phyloP scores from a whole-genome alignment of 1,140 invertebrate species.

The Chionoecetes opilio region DNA sequence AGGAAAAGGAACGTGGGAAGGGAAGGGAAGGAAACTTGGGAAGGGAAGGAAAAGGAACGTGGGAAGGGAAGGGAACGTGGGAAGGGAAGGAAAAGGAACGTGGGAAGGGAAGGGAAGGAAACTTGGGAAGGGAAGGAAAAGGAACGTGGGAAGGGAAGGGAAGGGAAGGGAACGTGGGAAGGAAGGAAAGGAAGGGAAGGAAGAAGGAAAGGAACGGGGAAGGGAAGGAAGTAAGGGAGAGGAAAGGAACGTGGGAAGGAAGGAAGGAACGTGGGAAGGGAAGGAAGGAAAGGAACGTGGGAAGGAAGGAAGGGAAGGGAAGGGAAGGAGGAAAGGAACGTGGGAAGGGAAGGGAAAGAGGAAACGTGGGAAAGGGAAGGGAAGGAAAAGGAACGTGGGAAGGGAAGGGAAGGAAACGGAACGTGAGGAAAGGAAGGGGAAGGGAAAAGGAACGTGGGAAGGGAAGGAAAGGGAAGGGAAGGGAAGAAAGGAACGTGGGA shows the following conservation, averaged over 20 bases:
- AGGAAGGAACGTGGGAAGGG: no score
- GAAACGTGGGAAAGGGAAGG: neutral
- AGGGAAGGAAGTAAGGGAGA: neutral
- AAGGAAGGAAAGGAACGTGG: no score
- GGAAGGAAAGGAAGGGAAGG: neutral
- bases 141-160: neutral
- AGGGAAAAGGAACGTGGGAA: no score
- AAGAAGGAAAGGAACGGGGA: neutral
- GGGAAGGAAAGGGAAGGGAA: no score
- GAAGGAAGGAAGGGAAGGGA: no score
- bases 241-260: neutral
- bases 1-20: no score
- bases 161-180: neutral
- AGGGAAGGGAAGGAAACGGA: neutral
- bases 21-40: no score
- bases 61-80: neutral
- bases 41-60: neutral
- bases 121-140: neutral
- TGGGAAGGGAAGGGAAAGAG: no score
- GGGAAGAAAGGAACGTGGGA: no score
- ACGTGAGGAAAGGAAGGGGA: neutral
- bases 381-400: neutral
- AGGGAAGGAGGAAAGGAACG: no score
- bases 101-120: neutral
- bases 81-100: neutral